phyloP scores from a whole-genome alignment of 2,113 vertebrate species.

The Abramis brama region DNA sequence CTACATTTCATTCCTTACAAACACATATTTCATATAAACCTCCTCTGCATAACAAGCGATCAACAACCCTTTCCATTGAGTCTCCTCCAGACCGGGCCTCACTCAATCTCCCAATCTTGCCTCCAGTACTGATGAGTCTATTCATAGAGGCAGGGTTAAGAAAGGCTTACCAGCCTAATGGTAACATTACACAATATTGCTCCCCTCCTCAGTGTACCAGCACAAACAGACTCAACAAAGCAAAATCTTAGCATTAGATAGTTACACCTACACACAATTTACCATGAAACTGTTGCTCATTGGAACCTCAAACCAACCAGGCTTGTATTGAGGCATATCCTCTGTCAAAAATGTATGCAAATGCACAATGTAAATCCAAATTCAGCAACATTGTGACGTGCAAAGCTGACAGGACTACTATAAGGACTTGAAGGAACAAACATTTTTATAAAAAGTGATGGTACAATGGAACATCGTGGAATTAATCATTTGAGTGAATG shows the following conservation, averaged over 20 bases:
- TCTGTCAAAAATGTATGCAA: not conserved
- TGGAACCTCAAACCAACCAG: not conserved
- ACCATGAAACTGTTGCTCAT: not conserved
- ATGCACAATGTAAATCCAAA: not conserved
- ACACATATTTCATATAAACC: conserved; percentile 22
- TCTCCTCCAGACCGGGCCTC: conserved; percentile 21
- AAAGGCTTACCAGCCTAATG: conserved; percentile 50
- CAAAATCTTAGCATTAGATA: not conserved
- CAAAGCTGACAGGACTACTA: not conserved
- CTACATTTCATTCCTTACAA: not conserved
- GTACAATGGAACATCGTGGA: too few relatives aligned
- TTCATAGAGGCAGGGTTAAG: conserved; percentile 51
- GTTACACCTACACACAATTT: not conserved
- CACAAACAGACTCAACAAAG: conserved; percentile 9
- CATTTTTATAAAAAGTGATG: too few relatives aligned
- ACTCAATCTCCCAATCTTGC: conserved; percentile 31
- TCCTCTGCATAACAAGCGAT: not conserved
- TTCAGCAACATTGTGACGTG: not conserved
- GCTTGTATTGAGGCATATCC: not conserved
- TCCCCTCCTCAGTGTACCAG: conserved; percentile 14
- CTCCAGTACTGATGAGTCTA: conserved; percentile 43
- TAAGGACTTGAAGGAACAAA: not conserved
- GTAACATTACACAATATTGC: conserved; percentile 51
- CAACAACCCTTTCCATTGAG: not conserved
- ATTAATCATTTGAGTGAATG: too few relatives aligned